A percentile compares a stretch with the other conserved stretches of the same genome.
Conservation (phyloP, 2,113 vertebrate species). For the Ia io region DNA sequence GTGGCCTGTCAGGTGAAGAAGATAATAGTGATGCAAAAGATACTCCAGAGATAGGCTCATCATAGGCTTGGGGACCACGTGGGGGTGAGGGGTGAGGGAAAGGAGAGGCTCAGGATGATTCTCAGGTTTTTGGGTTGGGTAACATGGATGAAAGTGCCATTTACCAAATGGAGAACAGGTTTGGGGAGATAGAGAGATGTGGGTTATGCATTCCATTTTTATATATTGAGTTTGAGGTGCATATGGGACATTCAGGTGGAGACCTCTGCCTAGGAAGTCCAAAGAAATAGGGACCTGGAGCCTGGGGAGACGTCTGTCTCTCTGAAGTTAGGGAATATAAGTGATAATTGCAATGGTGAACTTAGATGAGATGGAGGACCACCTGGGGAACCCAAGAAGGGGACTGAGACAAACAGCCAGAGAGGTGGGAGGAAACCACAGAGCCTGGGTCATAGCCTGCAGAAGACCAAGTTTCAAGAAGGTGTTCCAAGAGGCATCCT, state of each 20-base stretch:
- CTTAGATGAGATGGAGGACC: neutral
- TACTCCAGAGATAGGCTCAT: neutral
- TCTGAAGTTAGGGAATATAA: neutral
- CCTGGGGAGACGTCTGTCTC: neutral
- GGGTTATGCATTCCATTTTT: neutral
- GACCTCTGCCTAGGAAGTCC: neutral
- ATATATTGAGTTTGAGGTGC: neutral
- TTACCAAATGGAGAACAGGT: neutral
- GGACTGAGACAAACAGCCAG: neutral
- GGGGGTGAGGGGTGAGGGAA: neutral
- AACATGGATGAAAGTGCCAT: neutral
- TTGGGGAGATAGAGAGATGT: neutral
- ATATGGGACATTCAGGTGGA: neutral
- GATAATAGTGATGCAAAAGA: neutral
- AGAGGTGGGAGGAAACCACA: neutral
- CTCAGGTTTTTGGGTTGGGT: neutral
- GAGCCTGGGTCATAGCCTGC: neutral
- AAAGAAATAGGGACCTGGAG: neutral
- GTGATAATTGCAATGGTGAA: neutral
- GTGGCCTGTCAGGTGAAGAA: neutral
- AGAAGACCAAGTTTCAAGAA: neutral
- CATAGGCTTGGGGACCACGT: neutral
- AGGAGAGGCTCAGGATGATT: neutral
- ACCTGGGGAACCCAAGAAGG: neutral
- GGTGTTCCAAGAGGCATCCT: neutral